Conservation (phyloP, 1,140 invertebrate species). For the Drosophila takahashii region DNA sequence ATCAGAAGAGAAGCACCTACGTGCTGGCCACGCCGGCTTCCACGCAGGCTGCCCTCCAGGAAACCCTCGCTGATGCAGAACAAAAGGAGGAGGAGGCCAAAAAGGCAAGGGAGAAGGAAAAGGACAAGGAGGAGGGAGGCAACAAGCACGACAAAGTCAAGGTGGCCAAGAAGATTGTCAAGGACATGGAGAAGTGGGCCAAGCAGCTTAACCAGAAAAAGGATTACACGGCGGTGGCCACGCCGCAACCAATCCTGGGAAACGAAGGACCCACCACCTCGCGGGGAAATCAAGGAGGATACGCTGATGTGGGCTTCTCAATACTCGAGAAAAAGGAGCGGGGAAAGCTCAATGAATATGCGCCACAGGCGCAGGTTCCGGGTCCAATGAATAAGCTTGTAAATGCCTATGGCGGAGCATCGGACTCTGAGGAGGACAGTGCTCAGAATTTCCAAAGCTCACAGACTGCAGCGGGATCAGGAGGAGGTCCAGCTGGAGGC, state of each 20-base stretch:
- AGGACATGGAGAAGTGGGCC: constrained; percentile 98
- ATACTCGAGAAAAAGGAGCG: constrained; percentile 90
- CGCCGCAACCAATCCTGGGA: constrained; percentile 60
- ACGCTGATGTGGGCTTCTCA: constrained; percentile 96
- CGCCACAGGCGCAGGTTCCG: constrained; percentile 22
- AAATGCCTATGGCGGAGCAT: constrained; percentile 89
- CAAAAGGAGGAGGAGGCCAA: constrained; percentile 78
- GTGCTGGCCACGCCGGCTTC: constrained; percentile 88
- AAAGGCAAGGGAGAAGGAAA: constrained; percentile 85
- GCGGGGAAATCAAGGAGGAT: constrained; percentile 85
- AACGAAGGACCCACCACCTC: constrained; percentile 66
- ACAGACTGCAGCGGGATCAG: background rate
- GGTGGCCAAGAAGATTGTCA: constrained; percentile 98
- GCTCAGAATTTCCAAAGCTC: constrained; percentile 85
- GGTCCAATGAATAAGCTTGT: constrained; percentile 86
- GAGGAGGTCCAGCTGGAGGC: background rate
- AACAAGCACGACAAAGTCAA: constrained; percentile 93
- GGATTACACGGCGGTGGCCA: constrained; percentile 87
- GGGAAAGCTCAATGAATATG: constrained; percentile 54
- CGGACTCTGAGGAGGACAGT: constrained; percentile 82
- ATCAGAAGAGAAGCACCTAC: constrained; percentile 92
- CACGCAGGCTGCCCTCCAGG: constrained; percentile 82
- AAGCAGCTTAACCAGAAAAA: constrained; percentile 99
- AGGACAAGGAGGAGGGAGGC: constrained; percentile 66
- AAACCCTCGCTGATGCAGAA: constrained; percentile 59